These are phyloP conservation scores for Formicarius rufipectus DNA, from an alignment of 2,113 vertebrate genomes.

Conservation along the genomic window DNA sequence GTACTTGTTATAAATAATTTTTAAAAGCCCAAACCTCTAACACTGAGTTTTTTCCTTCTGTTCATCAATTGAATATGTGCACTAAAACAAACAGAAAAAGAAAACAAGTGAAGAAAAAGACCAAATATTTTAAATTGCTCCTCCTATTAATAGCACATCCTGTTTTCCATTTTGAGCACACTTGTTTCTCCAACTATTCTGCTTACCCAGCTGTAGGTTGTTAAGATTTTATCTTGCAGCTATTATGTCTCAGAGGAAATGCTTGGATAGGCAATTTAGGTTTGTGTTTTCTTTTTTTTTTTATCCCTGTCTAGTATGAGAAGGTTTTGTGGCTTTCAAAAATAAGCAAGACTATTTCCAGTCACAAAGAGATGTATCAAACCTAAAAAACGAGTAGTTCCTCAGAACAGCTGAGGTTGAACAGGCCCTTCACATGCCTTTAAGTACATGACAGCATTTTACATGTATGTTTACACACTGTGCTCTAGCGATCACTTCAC, in stretches of 20 bases:
- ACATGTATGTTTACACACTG: not conserved
- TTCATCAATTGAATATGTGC: not conserved
- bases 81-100: not conserved
- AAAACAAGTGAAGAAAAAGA: not conserved
- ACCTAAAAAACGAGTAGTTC: not conserved
- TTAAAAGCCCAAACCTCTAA: rapidly evolving
- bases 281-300: too few relatives aligned
- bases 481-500: not conserved
- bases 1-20: not conserved
- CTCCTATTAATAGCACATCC: constrained; percentile 10
- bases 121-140: not conserved
- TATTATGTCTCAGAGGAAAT: constrained; percentile 30
- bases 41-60: not conserved
- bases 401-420: not conserved
- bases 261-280: not conserved
- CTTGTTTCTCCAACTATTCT: not conserved
- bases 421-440: not conserved
- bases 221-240: constrained; percentile 18
- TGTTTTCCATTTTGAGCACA: not conserved
- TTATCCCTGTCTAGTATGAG: not conserved
- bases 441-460: not conserved
- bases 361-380: not conserved
- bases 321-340: not conserved
- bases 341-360: not conserved
- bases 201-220: constrained; percentile 38